Base-by-base conservation (phyloP, 2,888 invertebrate genomes). In the Hirtodrosophila histrioides region DNA sequence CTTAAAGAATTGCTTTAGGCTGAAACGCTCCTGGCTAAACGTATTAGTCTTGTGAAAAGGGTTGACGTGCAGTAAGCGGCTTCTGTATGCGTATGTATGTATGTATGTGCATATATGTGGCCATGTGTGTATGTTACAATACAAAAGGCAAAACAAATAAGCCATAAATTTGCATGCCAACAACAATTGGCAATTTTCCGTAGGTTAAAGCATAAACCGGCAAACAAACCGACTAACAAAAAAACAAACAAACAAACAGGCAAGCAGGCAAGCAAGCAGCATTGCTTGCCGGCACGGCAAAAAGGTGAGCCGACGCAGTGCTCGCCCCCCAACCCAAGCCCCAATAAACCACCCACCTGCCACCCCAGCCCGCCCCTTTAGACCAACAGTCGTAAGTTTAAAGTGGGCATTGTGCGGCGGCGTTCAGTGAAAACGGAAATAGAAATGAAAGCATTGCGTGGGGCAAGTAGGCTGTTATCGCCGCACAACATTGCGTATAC, bases 151-250 rank as follows among this genome's bases (percentile, higher is more conserved):
- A 72, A 69, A 66, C 76, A 81, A 74, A 76, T 75, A 81, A 78
- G 79, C 78, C 78, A 89, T 88, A 88, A 89, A 90, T 90, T 89
- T 89, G 81, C 88, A 89, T 86, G 86, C 79, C 75, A 75, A 73
- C 78, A 79, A 83, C 78, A 79, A 83, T 82, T 85, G 88, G 78
- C 78, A 75, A 87, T 83, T 83, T 85, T 83, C 80, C 73, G 74
- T 79, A 81, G 84, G 78, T 77, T 78, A 79, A 78, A 67, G 66
- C 66, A 69, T 65, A 71, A 72, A 69, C 61, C 43, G 60, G 57
- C 60, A 67, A 65, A 70, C 73, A 70, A 73, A 65, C 77, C 56
- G 69, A 65, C 57, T 56, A 70, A 68, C 77, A 74, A 75, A 71
- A 75, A 69, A 83, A 73, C 75, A 66, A 69, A 60, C 72, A 69